phyloP scores from a whole-genome alignment of 2,888 invertebrate genomes.

The Anticlea derivata region DNA sequence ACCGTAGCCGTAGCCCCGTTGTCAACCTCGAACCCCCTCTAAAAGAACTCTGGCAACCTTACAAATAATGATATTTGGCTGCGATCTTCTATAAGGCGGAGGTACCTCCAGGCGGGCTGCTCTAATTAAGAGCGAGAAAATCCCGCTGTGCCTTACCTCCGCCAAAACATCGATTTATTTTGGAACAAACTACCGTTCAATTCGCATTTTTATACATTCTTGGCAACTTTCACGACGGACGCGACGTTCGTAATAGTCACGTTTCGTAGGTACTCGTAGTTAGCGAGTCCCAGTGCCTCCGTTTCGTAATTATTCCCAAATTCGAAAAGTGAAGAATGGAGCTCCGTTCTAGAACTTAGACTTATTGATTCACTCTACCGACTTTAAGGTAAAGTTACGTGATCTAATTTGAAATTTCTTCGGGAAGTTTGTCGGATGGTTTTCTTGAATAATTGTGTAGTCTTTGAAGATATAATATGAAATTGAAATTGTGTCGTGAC shows the following conservation, averaged over 20 bases:
- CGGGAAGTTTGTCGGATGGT: conserved; percentile 32
- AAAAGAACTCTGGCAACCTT: too few relatives aligned
- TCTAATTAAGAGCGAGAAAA: too few relatives aligned
- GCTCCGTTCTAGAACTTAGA: conserved; percentile 35
- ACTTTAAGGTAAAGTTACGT: conserved; percentile 40
- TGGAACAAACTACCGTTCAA: too few relatives aligned
- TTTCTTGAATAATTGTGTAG: conserved; percentile 31
- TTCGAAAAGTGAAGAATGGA: conserved; percentile 39
- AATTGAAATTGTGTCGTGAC: conserved; percentile 13
- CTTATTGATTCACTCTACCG: conserved; percentile 42
- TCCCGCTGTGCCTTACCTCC: too few relatives aligned
- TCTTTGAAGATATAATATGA: conserved; percentile 24
- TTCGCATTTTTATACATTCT: neutral
- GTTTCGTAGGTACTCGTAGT: conserved; percentile 33
- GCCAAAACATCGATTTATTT: too few relatives aligned
- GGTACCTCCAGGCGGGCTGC: too few relatives aligned
- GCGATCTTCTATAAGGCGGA: too few relatives aligned
- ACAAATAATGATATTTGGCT: too few relatives aligned
- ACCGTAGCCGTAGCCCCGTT: too few relatives aligned
- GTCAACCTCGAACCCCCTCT: too few relatives aligned
- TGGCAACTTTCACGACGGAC: conserved; percentile 11
- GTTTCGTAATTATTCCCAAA: conserved; percentile 40
- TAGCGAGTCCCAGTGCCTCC: conserved; percentile 28
- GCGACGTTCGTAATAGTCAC: conserved; percentile 37
- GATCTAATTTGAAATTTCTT: conserved; percentile 42